Percentiles rank a stretch among this genome's conserved stretches.
Evolutionary conservation across 1,140 invertebrate species (phyloP).

Genomic region (Panulirus ornatus): DNA sequence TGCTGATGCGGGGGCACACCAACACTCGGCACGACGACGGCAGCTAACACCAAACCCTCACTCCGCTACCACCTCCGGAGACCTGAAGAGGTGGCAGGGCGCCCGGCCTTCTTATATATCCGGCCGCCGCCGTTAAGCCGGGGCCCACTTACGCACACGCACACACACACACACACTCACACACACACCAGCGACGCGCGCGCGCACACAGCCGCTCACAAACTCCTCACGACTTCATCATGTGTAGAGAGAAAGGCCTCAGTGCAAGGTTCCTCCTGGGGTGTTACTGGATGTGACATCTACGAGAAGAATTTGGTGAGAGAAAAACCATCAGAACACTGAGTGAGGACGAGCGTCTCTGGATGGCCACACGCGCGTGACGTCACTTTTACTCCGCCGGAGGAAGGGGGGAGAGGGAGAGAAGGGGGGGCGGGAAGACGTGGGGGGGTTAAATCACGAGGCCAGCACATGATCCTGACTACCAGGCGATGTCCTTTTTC

Average conservation of each 20-base stretch:
- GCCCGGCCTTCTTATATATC: conserved; percentile 1
- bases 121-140: too few species aligned
- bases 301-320: too few species aligned
- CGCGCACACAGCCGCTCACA: neutral
- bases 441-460: neutral
- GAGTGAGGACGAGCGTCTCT: too few species aligned
- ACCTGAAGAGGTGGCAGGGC: neutral
- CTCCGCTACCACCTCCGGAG: conserved; percentile 18
- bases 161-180: neutral
- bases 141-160: too few species aligned
- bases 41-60: neutral
- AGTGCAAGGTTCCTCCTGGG: too few species aligned
- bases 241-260: too few species aligned
- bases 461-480: neutral
- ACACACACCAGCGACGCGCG: neutral
- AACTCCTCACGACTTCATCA: neutral
- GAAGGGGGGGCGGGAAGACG: neutral
- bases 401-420: neutral
- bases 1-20: conserved; percentile 30
- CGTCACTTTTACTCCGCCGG: neutral
- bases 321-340: too few species aligned
- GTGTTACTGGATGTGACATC: too few species aligned
- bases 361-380: too few species aligned
- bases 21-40: conserved; percentile 41
- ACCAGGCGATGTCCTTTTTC: neutral